A percentile compares a stretch with the other conserved stretches of the same genome.
These are phyloP conservation scores for Schrankia costaestrigalis DNA, from an alignment of 2,888 invertebrate genomes.

Conservation along the genomic window DNA sequence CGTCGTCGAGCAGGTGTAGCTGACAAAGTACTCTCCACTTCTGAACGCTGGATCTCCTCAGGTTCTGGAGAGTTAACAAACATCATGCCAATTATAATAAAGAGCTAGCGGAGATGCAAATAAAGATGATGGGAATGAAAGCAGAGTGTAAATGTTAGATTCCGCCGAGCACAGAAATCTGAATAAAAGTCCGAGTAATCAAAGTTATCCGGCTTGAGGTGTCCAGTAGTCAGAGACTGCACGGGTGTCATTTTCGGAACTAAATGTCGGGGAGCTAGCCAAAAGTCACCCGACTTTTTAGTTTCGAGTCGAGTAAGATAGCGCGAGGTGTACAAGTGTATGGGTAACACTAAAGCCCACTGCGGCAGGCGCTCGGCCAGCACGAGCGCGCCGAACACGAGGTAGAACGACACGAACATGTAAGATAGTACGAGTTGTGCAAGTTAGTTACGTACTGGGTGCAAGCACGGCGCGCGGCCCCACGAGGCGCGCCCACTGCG, in stretches of 20 bases:
- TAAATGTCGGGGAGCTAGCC: no score
- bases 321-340: not conserved
- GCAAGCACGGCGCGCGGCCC: slow-evolving; percentile 55
- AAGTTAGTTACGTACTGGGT: slow-evolving; percentile 1
- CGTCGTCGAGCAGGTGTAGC: slow-evolving; percentile 30
- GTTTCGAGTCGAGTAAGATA: no score
- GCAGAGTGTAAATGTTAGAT: no score
- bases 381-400: slow-evolving; percentile 35
- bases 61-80: slow-evolving; percentile 10
- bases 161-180: no score
- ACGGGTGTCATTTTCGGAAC: no score
- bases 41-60: slow-evolving; percentile 18
- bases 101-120: no score
- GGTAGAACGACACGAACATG: not conserved
- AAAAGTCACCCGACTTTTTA: no score
- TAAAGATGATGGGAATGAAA: no score
- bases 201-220: no score
- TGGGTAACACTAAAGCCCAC: slow-evolving; percentile 48
- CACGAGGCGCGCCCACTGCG: slow-evolving; percentile 44
- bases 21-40: slow-evolving; percentile 19
- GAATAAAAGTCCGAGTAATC: no score
- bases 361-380: slow-evolving; percentile 58
- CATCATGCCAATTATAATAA: not conserved
- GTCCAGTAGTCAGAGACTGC: no score
- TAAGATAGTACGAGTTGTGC: not conserved